Evolutionary conservation across 1,140 invertebrate species (phyloP), one percentile per base, ranked within the genome.

Genomic region (Polypedilum pembai): DNA sequence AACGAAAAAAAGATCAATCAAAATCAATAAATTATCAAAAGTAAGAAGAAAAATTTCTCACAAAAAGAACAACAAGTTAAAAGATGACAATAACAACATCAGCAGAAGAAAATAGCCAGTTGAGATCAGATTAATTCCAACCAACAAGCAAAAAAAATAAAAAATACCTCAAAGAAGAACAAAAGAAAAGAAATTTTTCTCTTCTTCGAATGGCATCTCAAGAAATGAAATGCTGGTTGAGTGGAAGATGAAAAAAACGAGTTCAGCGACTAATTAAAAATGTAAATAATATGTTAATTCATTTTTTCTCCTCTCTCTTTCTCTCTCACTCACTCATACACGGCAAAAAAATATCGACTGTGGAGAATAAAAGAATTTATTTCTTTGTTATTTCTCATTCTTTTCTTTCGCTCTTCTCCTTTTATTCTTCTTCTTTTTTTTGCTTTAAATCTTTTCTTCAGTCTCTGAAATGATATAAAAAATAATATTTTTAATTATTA

Each of bases 211-310:
- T 33, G 24, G 24, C 24, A 33, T 33, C 24, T 33, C 24, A 56
- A 56, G 7, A 15, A 33, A 15, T 33, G 21, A 24, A 24, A 73
- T 24, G 8, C 20, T 15, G 21, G 15, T 8, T 40, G 21, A 73
- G 18, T 33, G 21, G 33, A 33, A 73, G 72, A 73, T 17, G 72
- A n/a, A n/a, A 69, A 20, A 66, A 69, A 74, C 74, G 56, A 40
- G 74, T 74, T 56, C 41, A 69, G 45, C 65, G 56, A 74, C 74
- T 74, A 74, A 74, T 74, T 74, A 74, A 74, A 74, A 74, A 74
- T 74, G 74, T 74, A 74, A 74, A 74, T 74, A 74, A 66, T 74
- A 74, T 74, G 74, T 74, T 66, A 74, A 74, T 74, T 65, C 74
- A 74, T 74, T 74, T 56, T 56, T n/a, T 56, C n/a, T 33, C 24